Conservation (phyloP, 1,140 invertebrate species). For the Nixonia krombeini region DNA sequence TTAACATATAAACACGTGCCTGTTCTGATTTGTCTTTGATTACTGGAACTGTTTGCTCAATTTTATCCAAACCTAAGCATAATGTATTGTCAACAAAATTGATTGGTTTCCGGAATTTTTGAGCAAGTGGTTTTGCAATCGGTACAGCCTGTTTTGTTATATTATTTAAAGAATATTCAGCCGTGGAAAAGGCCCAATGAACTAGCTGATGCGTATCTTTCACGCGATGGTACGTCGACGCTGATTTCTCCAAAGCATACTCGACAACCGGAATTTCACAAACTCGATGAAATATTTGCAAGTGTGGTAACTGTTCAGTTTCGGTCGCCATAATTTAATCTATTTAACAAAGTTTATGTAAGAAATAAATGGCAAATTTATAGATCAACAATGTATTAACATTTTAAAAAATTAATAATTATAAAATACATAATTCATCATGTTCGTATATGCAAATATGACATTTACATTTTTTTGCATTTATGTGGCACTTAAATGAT, state of each 20-base stretch:
- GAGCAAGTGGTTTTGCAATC: slow-evolving; percentile 72
- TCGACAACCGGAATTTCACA: slow-evolving; percentile 74
- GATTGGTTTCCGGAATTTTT: slow-evolving; percentile 74
- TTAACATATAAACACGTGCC: too few relatives aligned
- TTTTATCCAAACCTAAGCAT: slow-evolving; percentile 77
- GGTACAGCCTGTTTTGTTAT: slow-evolving; percentile 76
- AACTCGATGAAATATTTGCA: slow-evolving; percentile 74
- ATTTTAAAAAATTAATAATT: too few relatives aligned
- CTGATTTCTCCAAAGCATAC: slow-evolving; percentile 72
- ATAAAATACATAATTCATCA: too few relatives aligned
- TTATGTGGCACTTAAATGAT: too few relatives aligned
- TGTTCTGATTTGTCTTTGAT: slow-evolving; percentile 79
- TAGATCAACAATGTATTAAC: neutral
- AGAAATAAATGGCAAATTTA: neutral
- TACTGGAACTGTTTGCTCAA: slow-evolving; percentile 79
- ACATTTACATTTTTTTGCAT: too few relatives aligned
- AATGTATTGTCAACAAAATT: slow-evolving; percentile 78
- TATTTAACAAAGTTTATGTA: neutral
- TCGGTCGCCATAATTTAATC: slow-evolving; percentile 43
- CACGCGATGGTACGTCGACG: slow-evolving; percentile 73
- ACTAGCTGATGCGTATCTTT: slow-evolving; percentile 73
- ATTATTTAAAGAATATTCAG: slow-evolving; percentile 76
- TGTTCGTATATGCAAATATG: too few relatives aligned
- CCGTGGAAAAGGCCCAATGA: slow-evolving; percentile 78
- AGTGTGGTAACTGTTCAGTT: slow-evolving; percentile 63